Conservation (phyloP, 2,113 vertebrate species). For the Melanerpes formicivorus region DNA sequence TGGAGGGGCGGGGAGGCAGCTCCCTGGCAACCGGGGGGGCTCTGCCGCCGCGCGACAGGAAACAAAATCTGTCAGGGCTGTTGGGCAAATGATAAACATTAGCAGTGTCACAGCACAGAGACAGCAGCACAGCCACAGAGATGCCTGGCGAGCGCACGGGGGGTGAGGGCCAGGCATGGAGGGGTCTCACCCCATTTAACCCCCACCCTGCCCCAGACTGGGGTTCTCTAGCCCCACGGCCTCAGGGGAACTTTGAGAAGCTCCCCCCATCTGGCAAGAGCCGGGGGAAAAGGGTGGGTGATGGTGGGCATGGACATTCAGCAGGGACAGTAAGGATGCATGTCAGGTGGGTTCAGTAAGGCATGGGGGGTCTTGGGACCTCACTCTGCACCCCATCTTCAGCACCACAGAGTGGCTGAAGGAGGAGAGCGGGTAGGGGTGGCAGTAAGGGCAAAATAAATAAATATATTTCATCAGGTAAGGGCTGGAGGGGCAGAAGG, state of each 20-base stretch:
- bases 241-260: conserved; percentile 53
- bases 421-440: not conserved
- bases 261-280: not conserved
- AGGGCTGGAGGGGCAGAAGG: conserved; percentile 42
- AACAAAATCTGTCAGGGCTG: conserved; percentile 86
- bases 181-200: not conserved
- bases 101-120: conserved; percentile 56
- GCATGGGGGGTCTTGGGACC: not conserved
- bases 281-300: not conserved
- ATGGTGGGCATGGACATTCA: not conserved
- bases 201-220: not conserved
- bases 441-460: not conserved
- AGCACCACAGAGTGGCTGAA: not conserved
- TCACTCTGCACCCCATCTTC: not conserved
- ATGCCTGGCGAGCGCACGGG: conserved; percentile 41
- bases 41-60: conserved; percentile 89
- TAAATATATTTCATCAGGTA: conserved; percentile 44
- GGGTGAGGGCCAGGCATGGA: not conserved
- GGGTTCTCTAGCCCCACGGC: not conserved
- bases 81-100: conserved; percentile 89
- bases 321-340: not conserved
- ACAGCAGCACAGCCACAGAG: conserved; percentile 70
- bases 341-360: rapidly evolving
- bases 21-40: conserved; percentile 96
- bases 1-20: conserved; percentile 94